Percentiles rank a stretch among this genome's conserved stretches.
Evolutionary conservation across 2,113 vertebrate species (phyloP).

Genomic region (Trematomus loennbergii): DNA sequence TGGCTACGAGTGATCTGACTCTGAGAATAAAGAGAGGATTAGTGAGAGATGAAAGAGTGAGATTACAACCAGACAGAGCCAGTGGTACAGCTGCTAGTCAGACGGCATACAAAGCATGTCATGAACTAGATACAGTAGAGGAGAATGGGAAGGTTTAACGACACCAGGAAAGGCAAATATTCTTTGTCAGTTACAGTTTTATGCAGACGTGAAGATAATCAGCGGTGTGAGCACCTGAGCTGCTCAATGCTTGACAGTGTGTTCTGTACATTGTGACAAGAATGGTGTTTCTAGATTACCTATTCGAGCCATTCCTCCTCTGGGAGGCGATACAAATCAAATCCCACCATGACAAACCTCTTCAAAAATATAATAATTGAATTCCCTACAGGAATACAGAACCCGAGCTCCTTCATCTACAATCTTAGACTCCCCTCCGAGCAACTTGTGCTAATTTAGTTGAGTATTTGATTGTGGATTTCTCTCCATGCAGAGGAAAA

Average conservation of each 20-base stretch:
- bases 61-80: slow-evolving; percentile 64
- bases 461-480: neutral
- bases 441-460: neutral
- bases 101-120: slow-evolving; percentile 33
- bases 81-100: slow-evolving; percentile 51
- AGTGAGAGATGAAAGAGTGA: slow-evolving; percentile 67
- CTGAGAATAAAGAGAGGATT: slow-evolving; percentile 71
- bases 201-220: neutral
- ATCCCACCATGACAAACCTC: slow-evolving; percentile 9
- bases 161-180: slow-evolving; percentile 1
- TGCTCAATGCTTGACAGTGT: neutral
- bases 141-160: slow-evolving; percentile 29
- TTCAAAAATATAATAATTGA: neutral
- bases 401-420: neutral
- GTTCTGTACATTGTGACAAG: neutral
- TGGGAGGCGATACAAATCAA: slow-evolving; percentile 15
- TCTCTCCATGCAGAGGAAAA: no score
- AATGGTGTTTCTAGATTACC: neutral
- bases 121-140: slow-evolving; percentile 18
- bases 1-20: slow-evolving; percentile 55
- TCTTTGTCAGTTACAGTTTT: neutral
- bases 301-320: neutral
- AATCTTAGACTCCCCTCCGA: neutral
- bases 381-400: neutral
- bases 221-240: neutral